Evolutionary conservation across 1,140 invertebrate genomes (phyloP), one percentile per base, ranked within the genome.

Genomic region (Drosophila repleta): DNA sequence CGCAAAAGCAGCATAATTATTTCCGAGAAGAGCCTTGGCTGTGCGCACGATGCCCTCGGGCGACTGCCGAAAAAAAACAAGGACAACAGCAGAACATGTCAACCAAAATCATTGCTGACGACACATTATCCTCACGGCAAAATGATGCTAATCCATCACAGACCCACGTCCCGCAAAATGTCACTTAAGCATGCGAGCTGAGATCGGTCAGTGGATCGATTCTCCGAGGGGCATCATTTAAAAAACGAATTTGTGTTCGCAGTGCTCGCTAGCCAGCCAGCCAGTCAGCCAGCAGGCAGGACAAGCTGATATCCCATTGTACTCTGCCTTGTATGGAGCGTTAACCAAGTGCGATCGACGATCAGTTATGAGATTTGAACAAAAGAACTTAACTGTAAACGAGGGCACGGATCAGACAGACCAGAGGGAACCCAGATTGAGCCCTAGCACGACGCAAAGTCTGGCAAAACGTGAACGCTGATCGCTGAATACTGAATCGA

Each of bases 1-100:
- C 53, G 49, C 81, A 87, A 90, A 90, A 90, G 74, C 70, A 90
- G 87, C 87, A 90, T 90, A 90, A 90, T 90, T 90, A 90, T 90
- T 90, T 90, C 87, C 71, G 55, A 90, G 87, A 90, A 90, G 61
- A 45, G 29, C 43, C 11, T 57, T 15, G 26, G 41, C 26, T 64
- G 57, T 63, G 26, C 32, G 18, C 26, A 35, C 32, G 13, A 41
- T 41, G 26, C 26, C 17, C 32, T 51, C 48, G 17, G 10, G 49
- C 49, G 45, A 43, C 48, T 49, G 17, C 26, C 29, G 5, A 68
- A 61, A 32, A 45, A 41, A 20, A 57, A 18, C 35, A 74, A 63
- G n/a, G n/a, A 26, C 17, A 41, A 20, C 56, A 37, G 39, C 18
- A 60, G 65, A 76, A 68, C 51, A 78, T 88, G 85, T 88, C 84